These are phyloP conservation scores for Leptinotarsa tumamoca DNA, from an alignment of 2,888 invertebrate species.

Conservation along the genomic window DNA sequence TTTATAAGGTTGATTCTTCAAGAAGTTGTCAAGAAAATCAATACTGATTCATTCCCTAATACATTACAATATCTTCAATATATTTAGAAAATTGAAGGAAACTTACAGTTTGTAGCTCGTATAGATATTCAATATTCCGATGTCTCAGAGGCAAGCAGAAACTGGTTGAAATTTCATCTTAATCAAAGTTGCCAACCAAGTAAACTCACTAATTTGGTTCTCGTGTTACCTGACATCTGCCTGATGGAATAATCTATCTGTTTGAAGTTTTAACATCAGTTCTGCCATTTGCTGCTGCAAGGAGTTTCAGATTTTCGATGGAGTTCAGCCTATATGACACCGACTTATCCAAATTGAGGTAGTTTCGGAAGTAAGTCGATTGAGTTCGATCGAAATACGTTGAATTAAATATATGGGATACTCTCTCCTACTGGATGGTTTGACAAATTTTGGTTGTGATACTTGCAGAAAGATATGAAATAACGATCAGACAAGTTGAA, in stretches of 20 bases:
- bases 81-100: too few relatives aligned
- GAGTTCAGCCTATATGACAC: background rate
- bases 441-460: too few relatives aligned
- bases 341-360: background rate
- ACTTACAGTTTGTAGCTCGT: background rate
- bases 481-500: too few relatives aligned
- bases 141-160: background rate
- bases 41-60: too few relatives aligned
- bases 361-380: background rate
- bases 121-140: background rate
- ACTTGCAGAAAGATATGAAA: too few relatives aligned
- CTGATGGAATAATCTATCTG: slow-evolving; percentile 12
- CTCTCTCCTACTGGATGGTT: too few relatives aligned
- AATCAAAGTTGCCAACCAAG: background rate
- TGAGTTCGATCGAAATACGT: background rate
- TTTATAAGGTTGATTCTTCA: too few relatives aligned
- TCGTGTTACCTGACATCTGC: slow-evolving; percentile 12
- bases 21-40: too few relatives aligned
- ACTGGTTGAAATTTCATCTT: background rate
- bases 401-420: background rate
- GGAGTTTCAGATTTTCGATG: background rate
- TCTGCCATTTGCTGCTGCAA: background rate
- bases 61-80: too few relatives aligned
- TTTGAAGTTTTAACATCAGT: slow-evolving; percentile 6
- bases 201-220: slow-evolving; percentile 11